Base-by-base conservation (phyloP, 1,140 invertebrate species). In the Drosophila subobscura region DNA sequence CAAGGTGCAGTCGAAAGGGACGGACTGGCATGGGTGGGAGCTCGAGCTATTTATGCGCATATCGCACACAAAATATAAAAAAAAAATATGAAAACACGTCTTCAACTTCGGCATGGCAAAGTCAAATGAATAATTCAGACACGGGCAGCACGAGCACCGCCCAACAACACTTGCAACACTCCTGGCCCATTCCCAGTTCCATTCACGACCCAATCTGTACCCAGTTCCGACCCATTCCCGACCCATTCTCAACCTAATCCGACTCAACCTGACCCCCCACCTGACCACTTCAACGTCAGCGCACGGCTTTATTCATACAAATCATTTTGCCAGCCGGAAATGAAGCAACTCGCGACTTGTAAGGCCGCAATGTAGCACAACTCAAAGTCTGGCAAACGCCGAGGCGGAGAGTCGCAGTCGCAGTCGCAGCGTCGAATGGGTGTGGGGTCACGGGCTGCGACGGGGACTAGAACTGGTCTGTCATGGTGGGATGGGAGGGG, bases 321-420 rank as follows among this genome's bases (percentile, higher is more conserved):
- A 86, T 86, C 83, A 86, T 88, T 88, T 88, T 86, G 65, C 67
- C 73, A 64, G 65, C 73, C 83, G 81, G 81, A 86, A 86, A 86
- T 88, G 61, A 86, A 85, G 68, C 81, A 85, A 76, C 68, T 77
- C 60, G 73, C 77, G 77, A 70, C 65, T 75, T 65, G 50, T 65
- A 40, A 51, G 47, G 33, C 53, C 41, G 33, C 33, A 37, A 37
- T 37, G 33, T 37, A 37, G 33, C 33, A 37, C 61, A 52, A 59
- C 54, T 53, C 29, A 23, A 12, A 20, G 12, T 22, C 22, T 7
- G 12, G 29, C 23, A 22, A 10, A 20, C 1, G 1, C 33, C 33
- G 14, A 41, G 46, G 23, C 1, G 22, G 29, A n/a, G 29, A n/a
- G 5, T 37, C 33, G 10, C 10, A 12, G 33, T 37, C 33, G 10